Evolutionary conservation across 2,888 invertebrate genomes (phyloP).

Genomic region (Leucania comma): DNA sequence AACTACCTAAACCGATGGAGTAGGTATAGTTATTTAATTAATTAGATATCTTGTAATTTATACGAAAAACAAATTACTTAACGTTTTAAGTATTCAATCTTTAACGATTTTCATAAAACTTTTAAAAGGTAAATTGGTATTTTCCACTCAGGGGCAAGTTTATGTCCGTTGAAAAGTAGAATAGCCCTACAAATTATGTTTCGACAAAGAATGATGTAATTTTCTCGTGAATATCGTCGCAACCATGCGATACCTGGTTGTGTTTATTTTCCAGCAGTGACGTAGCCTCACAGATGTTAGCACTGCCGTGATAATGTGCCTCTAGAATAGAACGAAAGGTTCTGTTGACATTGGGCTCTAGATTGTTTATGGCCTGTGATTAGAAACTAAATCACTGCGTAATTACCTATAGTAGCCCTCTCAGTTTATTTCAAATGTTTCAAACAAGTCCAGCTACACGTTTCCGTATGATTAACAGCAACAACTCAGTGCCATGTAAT

Average conservation of each 20-base stretch:
- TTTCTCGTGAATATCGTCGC: constrained; percentile 40
- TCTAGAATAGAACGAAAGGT: constrained; percentile 26
- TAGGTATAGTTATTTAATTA: too few species aligned
- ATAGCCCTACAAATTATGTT: constrained; percentile 30
- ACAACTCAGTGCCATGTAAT: constrained; percentile 27
- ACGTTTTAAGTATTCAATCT: too few species aligned
- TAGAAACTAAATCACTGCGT: constrained; percentile 20
- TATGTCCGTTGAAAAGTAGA: not conserved
- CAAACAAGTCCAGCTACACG: not conserved
- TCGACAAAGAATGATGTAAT: constrained; percentile 56
- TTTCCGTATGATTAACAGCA: not conserved
- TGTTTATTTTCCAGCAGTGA: constrained; percentile 59
- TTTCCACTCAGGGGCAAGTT: not conserved
- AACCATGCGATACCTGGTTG: constrained; percentile 50
- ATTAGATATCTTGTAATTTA: too few species aligned
- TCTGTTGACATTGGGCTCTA: constrained; percentile 37
- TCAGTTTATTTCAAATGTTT: constrained; percentile 10
- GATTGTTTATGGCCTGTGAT: constrained; percentile 24
- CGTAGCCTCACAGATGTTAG: constrained; percentile 43
- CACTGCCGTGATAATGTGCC: constrained; percentile 35
- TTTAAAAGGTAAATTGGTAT: not conserved
- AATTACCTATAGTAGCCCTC: not conserved
- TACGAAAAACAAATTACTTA: too few species aligned
- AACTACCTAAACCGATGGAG: too few species aligned
- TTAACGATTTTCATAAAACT: too few species aligned